Conservation (phyloP, 1,140 invertebrate species). For the Leptinotarsa undecemlineata region DNA sequence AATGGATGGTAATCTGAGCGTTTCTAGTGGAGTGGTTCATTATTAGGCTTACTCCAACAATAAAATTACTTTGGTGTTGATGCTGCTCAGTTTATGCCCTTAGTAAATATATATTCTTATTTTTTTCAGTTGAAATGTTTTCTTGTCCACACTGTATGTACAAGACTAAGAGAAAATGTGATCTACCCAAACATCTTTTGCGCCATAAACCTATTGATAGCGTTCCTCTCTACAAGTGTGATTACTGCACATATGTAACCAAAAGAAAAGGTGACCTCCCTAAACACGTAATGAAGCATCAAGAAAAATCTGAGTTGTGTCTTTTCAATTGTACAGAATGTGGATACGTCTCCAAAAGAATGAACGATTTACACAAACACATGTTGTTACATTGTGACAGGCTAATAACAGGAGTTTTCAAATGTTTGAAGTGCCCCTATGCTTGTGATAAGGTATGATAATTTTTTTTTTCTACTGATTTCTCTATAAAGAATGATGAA, state of each 20-base stretch:
- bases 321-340: slow-evolving; percentile 37
- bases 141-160: slow-evolving; percentile 23
- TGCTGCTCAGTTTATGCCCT: too few relatives aligned
- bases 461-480: neutral
- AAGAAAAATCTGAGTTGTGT: slow-evolving; percentile 11
- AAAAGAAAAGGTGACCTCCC: slow-evolving; percentile 39
- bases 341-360: slow-evolving; percentile 36
- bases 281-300: slow-evolving; percentile 34
- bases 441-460: slow-evolving; percentile 19
- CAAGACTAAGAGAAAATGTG: slow-evolving; percentile 28
- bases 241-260: slow-evolving; percentile 33
- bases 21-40: too few relatives aligned
- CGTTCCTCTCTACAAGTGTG: slow-evolving; percentile 33
- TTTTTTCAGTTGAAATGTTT: slow-evolving; percentile 21
- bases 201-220: slow-evolving; percentile 14
- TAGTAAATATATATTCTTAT: neutral
- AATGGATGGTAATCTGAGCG: too few relatives aligned
- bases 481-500: too few relatives aligned
- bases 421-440: slow-evolving; percentile 37
- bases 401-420: slow-evolving; percentile 26
- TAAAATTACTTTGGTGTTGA: too few relatives aligned
- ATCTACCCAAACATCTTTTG: slow-evolving; percentile 25
- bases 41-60: too few relatives aligned
- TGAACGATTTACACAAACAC: slow-evolving; percentile 39
- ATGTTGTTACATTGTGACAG: slow-evolving; percentile 35